Evolutionary conservation across 2,888 invertebrate species (phyloP).

Genomic region (Globia sparganii): DNA sequence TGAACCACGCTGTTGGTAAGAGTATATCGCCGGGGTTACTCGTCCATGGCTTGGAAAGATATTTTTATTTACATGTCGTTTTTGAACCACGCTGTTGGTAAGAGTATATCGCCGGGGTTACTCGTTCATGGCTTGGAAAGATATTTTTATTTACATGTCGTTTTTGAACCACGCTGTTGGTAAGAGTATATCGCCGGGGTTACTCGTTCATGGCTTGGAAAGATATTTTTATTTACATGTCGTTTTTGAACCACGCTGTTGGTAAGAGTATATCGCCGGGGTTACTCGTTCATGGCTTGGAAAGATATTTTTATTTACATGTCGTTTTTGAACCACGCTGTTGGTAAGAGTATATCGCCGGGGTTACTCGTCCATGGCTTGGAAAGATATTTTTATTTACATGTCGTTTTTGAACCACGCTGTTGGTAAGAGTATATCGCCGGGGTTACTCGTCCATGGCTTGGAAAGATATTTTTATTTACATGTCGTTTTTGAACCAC

Average conservation of each 20-base stretch:
- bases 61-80: conserved; percentile 40
- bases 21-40: background rate
- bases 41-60: background rate
- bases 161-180: conserved; percentile 2
- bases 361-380: background rate
- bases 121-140: background rate
- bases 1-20: background rate
- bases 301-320: conserved; percentile 36
- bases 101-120: background rate
- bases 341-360: background rate
- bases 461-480: conserved; percentile 30
- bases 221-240: conserved; percentile 39
- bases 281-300: background rate
- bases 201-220: background rate
- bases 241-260: conserved; percentile 4
- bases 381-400: conserved; percentile 33
- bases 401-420: conserved; percentile 13
- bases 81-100: conserved; percentile 1
- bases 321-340: conserved; percentile 7
- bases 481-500: conserved; percentile 18
- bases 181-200: background rate
- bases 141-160: conserved; percentile 40
- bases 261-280: background rate
- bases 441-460: background rate
- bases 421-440: background rate